phyloP scores from a whole-genome alignment of 2,113 vertebrate genomes.

The Cranoglanis bouderius region DNA sequence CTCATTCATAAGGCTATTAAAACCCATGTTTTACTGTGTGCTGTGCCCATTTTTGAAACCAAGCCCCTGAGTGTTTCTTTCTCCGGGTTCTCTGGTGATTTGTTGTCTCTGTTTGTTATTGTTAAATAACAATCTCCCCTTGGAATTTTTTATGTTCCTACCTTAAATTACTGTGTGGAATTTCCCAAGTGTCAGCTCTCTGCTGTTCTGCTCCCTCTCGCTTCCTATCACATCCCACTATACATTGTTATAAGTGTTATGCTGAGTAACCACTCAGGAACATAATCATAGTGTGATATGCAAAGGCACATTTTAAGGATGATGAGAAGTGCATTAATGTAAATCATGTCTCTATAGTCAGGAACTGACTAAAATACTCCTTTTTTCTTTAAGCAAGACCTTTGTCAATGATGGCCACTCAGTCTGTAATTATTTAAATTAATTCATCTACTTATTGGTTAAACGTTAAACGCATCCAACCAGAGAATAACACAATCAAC shows the following conservation, averaged over 20 bases:
- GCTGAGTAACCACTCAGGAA: background rate
- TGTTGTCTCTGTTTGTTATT: constrained; percentile 1
- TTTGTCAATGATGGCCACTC: background rate
- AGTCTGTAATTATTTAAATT: background rate
- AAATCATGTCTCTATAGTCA: background rate
- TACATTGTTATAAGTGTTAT: background rate
- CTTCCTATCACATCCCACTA: background rate
- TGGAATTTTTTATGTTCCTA: background rate
- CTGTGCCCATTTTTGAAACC: background rate
- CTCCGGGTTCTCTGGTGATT: background rate
- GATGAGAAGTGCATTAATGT: background rate
- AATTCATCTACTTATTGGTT: background rate
- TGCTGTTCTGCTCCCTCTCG: background rate
- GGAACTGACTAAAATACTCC: background rate
- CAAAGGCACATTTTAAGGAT: background rate
- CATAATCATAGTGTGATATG: background rate
- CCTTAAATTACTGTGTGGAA: background rate
- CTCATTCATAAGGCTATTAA: background rate
- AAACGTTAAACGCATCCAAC: background rate
- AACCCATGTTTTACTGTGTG: background rate
- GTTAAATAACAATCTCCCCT: constrained; percentile 12
- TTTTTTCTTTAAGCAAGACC: background rate
- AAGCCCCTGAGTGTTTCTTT: background rate
- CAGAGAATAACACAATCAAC: background rate
- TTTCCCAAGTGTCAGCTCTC: background rate